These are phyloP conservation scores for Thinocorus orbignyianus DNA, from an alignment of 2,113 vertebrate species.

Conservation along the genomic window DNA sequence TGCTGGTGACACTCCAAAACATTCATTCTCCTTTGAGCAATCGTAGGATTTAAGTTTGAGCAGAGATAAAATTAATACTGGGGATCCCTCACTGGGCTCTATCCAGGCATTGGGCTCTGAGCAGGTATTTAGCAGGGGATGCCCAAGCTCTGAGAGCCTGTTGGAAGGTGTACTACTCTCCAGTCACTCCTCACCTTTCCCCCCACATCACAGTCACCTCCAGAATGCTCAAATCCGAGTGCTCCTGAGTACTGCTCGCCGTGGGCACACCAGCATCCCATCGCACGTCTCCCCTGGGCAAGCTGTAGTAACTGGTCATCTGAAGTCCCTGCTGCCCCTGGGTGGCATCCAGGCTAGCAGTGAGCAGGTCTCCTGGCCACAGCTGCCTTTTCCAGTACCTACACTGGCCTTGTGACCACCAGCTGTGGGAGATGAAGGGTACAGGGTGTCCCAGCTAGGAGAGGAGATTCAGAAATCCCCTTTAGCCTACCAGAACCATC, in stretches of 20 bases:
- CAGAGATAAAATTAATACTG: neutral
- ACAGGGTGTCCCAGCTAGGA: neutral
- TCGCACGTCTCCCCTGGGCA: fast-evolving
- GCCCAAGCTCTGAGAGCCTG: neutral
- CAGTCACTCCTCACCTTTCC: neutral
- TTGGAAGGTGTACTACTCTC: neutral
- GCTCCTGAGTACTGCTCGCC: fast-evolving
- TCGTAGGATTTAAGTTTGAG: neutral
- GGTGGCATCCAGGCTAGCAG: too few relatives aligned
- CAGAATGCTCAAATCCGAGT: neutral
- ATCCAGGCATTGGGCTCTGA: neutral
- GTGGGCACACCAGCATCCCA: fast-evolving
- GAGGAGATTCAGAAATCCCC: neutral
- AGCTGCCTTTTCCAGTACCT: neutral
- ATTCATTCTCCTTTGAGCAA: neutral
- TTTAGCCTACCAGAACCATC: neutral
- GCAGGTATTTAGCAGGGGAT: neutral
- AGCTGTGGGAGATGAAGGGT: neutral
- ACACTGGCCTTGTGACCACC: neutral
- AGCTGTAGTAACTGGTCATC: too few relatives aligned
- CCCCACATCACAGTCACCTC: neutral
- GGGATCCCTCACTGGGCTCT: neutral
- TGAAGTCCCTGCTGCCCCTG: neutral
- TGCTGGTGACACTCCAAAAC: neutral
- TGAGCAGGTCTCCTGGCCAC: neutral